Base-by-base conservation (phyloP, 2,113 vertebrate species). In the Pogona vitticeps region DNA sequence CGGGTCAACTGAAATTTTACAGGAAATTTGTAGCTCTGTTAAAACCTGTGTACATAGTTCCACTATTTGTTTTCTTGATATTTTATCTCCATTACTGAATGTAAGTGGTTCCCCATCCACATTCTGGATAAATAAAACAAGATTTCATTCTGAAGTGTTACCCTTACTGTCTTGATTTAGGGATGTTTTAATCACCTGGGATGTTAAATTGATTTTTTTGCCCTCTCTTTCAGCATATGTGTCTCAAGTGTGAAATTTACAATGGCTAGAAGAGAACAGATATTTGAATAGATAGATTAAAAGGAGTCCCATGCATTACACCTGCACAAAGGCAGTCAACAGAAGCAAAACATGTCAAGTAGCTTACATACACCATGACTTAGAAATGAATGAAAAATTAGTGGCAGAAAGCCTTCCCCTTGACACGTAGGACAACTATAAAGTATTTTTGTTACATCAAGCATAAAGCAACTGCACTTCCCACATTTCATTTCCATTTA, bases 1-100 rank as follows among this genome's bases (percentile, higher is more conserved):
- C 73, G 75, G 17, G n/a, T 82, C 21, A 83, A 38, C 18, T 63
- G 26, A 33, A 86, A 83, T 76, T 89, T 82, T 68, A 14, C 75
- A 9, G 0, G 3, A 6, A 86, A 76, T 40, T 63, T 91, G 86
- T 87, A 90, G 61, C 0, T 46, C 59, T 82, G 83, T 79, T 0
- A 84, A 88, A 88, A 38, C 0, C 20, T 42, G 52, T 59, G 14
- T 38, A 80, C 70, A 26, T 23, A 76, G 76, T 40, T 68, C 28
- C 23, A 61, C 0, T 20, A 70, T 14, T 1, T 0, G 59, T 31
- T 0, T 90, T 89, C 72, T 61, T 84, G 61, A 8, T 0, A 81
- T 70, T 86, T 78, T 80, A n/a, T 75, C 0, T 0, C 1, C 0
- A 72, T 72, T 73, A 0, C 2, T 80, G 2, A 70, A 52, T 88